These are phyloP conservation scores for Osedax fenrisi DNA, from an alignment of 2,888 invertebrate species.

Conservation along the genomic window DNA sequence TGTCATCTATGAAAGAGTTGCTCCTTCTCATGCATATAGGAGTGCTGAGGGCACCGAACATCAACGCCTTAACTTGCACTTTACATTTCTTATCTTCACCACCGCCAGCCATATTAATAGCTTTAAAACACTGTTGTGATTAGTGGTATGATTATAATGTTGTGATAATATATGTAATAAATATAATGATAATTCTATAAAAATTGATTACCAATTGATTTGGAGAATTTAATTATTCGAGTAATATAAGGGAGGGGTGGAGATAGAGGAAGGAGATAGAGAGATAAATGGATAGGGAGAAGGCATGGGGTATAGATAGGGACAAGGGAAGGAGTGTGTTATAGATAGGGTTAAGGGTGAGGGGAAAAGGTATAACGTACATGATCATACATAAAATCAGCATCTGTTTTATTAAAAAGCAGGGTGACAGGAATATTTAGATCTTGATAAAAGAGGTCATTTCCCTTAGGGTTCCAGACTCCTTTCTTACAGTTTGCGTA, in stretches of 20 bases:
- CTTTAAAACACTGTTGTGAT: background rate
- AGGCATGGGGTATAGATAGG: no score
- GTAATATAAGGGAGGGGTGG: no score
- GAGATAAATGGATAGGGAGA: no score
- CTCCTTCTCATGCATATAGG: background rate
- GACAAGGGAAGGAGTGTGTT: no score
- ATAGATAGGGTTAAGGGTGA: no score
- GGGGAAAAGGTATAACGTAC: background rate
- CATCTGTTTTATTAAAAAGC: background rate
- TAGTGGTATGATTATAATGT: no score
- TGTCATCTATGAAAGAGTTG: background rate
- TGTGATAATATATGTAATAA: no score
- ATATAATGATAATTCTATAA: no score
- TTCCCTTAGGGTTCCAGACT: background rate
- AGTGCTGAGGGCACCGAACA: background rate
- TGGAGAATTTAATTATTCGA: no score
- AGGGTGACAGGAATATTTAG: background rate
- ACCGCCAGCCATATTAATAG: background rate
- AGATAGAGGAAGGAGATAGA: no score
- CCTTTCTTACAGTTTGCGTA: background rate
- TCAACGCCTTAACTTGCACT: background rate
- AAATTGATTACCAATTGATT: no score
- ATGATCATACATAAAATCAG: background rate
- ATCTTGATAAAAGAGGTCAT: background rate
- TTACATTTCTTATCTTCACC: background rate